Base-by-base conservation (phyloP, 2,113 vertebrate genomes). In the Hiodon tergisus region DNA sequence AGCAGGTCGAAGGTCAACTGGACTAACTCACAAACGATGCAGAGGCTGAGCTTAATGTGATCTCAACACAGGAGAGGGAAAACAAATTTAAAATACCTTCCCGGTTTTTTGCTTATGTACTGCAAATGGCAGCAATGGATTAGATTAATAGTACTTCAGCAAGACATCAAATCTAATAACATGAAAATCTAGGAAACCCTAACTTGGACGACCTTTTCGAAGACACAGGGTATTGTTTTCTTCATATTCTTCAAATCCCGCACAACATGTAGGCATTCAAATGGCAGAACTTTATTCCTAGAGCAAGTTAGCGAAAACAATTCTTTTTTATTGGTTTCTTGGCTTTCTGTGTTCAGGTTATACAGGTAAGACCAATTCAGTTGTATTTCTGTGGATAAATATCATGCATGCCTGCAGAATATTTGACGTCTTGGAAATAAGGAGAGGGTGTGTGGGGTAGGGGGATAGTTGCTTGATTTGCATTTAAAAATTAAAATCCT, bases 401-500 rank as follows among this genome's bases (percentile, higher is more conserved):
- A 31, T 31, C 31, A 31, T n/a, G n/a, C 31, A 31, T 31, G 14
- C 10, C 4, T 10, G 13, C 14, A 62, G 60, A 62, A 16, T 16
- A n/a, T 65, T 11, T 31, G 4, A 14, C n/a, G 71, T 2, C n/a
- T 17, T 72, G 3, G 58, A n/a, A 13, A 50, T 71, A 7, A 11
- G 70, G 57, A 66, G n/a, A 57, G 17, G n/a, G 2, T 31, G 31
- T 31, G 54, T 58, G 14, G 10, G 58, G 55, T 6, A 11, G 55
- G 55, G 71, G 46, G 67, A 13, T 70, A 46, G 67, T 68, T n/a
- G 60, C 59, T 77, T 83, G 77, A 82, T 83, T 85, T 85, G 82
- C 86, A 83, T 83, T 78, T 77, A 58, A 74, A 76, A 82, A 80
- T 82, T 57, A 80, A 62, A 83, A 59, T 77, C 50, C 71, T 74